Conservation (phyloP, 1,140 invertebrate genomes). For the Anastrepha obliqua region DNA sequence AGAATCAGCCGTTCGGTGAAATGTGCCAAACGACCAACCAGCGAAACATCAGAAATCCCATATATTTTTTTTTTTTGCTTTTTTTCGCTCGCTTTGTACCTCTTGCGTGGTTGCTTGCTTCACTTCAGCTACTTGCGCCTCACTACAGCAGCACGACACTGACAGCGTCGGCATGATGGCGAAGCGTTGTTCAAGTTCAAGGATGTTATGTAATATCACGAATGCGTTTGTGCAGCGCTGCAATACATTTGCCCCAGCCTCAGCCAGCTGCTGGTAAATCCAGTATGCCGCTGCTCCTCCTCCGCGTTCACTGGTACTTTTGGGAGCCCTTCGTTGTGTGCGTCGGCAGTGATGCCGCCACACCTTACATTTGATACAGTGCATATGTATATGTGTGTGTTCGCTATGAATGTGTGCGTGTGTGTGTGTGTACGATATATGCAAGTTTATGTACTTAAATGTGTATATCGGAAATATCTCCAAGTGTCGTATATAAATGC, state of each 20-base stretch:
- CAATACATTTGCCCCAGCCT: background rate
- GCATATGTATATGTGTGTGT: background rate
- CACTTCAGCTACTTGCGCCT: background rate
- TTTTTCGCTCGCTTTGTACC: background rate
- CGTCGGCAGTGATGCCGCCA: slow-evolving; percentile 16
- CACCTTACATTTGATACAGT: background rate
- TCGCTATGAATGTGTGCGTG: background rate
- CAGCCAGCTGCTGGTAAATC: slow-evolving; percentile 23
- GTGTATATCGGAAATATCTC: too few relatives aligned
- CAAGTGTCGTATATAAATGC: too few relatives aligned
- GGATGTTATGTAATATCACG: slow-evolving; percentile 71
- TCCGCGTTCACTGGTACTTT: background rate
- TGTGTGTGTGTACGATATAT: background rate
- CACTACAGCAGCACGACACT: background rate
- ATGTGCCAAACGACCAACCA: background rate
- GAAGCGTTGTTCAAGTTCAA: slow-evolving; percentile 69
- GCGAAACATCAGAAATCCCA: background rate
- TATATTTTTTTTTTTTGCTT: background rate
- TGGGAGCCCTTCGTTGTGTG: background rate
- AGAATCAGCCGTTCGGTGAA: background rate
- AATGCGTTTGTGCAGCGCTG: slow-evolving; percentile 45
- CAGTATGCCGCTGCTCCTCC: background rate
- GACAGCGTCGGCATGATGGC: background rate
- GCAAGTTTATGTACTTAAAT: too few relatives aligned
- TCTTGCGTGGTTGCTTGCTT: too few relatives aligned